Percentiles rank a stretch among this genome's conserved stretches.
These are phyloP conservation scores for Autographa pulchrina DNA, from an alignment of 2,888 invertebrate species.

Conservation along the genomic window DNA sequence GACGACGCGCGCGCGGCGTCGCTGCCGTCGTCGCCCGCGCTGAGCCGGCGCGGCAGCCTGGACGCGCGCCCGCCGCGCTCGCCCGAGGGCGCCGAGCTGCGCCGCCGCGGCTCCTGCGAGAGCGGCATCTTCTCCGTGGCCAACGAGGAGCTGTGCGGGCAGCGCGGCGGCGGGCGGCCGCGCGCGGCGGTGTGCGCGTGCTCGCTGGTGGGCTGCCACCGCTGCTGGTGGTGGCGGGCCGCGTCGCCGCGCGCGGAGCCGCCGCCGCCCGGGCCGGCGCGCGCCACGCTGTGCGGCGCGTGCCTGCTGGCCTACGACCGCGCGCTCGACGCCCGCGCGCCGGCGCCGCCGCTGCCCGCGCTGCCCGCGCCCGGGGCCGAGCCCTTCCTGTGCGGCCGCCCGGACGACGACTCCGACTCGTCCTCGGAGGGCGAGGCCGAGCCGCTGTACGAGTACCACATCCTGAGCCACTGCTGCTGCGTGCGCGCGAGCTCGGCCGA, in stretches of 20 bases:
- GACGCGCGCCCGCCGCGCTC: constrained; percentile 61
- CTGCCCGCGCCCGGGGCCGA: constrained; percentile 89
- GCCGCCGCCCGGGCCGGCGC: constrained; percentile 53
- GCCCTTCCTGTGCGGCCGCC: constrained; percentile 73
- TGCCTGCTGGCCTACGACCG: constrained; percentile 77
- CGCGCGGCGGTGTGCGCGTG: constrained; percentile 82
- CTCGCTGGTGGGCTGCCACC: constrained; percentile 82
- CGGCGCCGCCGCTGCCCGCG: constrained; percentile 81
- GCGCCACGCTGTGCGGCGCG: constrained; percentile 67
- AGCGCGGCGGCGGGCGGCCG: constrained; percentile 69
- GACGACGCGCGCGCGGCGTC: constrained; percentile 76
- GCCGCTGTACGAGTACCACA: constrained; percentile 72
- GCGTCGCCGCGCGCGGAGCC: constrained; percentile 58
- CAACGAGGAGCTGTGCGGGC: constrained; percentile 92
- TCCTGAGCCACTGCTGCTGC: constrained; percentile 79
- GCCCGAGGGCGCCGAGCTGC: constrained; percentile 63
- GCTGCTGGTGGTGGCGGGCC: constrained; percentile 83
- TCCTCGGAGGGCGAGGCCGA: constrained; percentile 57
- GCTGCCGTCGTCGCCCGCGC: constrained; percentile 80
- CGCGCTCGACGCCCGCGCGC: constrained; percentile 64
- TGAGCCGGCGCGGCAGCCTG: constrained; percentile 69
- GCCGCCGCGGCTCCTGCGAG: constrained; percentile 94
- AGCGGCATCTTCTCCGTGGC: constrained; percentile 97
- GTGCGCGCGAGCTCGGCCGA: constrained; percentile 58
- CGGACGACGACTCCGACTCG: constrained; percentile 49